These are phyloP conservation scores for Microtus richardsoni DNA, from an alignment of 2,113 vertebrate species.

Conservation along the genomic window DNA sequence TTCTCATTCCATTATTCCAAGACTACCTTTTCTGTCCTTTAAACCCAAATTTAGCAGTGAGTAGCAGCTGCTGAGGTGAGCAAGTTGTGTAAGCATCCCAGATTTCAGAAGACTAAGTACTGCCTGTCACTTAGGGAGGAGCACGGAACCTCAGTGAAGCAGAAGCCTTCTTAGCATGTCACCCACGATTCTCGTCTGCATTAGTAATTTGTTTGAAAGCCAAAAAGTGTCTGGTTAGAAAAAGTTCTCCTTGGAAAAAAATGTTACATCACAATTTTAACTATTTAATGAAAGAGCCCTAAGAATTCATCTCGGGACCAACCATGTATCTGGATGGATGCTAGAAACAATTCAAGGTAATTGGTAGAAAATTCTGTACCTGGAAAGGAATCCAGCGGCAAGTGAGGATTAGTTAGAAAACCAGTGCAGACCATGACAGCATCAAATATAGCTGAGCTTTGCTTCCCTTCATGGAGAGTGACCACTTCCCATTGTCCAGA, in stretches of 20 bases:
- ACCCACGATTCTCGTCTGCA: background rate
- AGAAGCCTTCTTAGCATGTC: background rate
- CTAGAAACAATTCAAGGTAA: background rate
- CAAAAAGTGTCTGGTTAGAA: background rate
- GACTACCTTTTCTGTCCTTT: background rate
- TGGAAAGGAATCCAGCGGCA: conserved; percentile 89
- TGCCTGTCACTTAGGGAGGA: background rate
- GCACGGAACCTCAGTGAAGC: background rate
- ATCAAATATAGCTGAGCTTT: conserved; percentile 88
- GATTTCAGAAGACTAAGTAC: background rate
- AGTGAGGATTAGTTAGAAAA: conserved; percentile 85
- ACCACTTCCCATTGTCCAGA: conserved; percentile 94
- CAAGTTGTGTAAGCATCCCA: background rate
- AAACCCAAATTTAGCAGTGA: background rate
- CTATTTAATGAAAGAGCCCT: background rate
- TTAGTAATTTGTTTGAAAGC: background rate
- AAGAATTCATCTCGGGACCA: background rate
- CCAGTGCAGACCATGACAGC: conserved; percentile 93
- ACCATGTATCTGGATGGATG: background rate
- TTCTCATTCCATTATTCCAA: background rate
- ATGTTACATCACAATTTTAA: background rate
- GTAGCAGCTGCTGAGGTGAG: background rate
- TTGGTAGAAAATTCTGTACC: conserved; percentile 84
- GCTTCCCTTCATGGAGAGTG: conserved; percentile 83
- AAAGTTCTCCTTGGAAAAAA: background rate